Base-by-base conservation (phyloP, 1,140 invertebrate species). In the Nasonia giraulti region DNA sequence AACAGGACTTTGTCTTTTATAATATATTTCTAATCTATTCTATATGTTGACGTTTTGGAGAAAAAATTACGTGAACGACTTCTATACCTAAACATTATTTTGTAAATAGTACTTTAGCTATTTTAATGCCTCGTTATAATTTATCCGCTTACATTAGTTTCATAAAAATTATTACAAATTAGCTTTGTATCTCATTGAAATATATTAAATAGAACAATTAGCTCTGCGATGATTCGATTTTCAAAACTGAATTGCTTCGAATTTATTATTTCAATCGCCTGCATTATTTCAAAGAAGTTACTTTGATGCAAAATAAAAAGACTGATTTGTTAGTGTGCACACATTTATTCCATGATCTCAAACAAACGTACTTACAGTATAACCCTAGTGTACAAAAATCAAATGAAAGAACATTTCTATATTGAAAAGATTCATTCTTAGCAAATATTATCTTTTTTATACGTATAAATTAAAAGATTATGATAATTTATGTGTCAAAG, bases 401-500 rank as follows among this genome's bases (percentile, higher is more conserved):
- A 71, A 81, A 78, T 50, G 68, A 85, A 47, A 75, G 33, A 82
- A 82, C 84, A 85, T 62, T 85, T 17, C 27, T 55, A 71, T 76
- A 77, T 44, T 78, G 66, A 78, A 62, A 62, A 62, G 47, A 55
- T 66, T 78, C 75, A 82, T 82, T 71, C 55, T 69, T 80, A 71
- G 27, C 69, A 85, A 74, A 80, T 73, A 47, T 77, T 75, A 37
- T 68, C 33, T 76, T 82, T 80, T 31, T 79, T 82, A 88, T 84
- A 76, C 71, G 23, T 55, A 68, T 74, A 82, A 71, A 69, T 79
- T 73, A 85, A 75, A 74, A 20, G 84, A 87, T 85, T 77, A 75
- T 44, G 69, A 87, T 87, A 87, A 85, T 78, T 82, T 44, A 47
- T 82, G 73, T 79, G n/a, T 82, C 69, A 82, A n/a, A 80, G 68